Conservation (phyloP, 2,113 vertebrate species). For the Melanerpes aurifrons region DNA sequence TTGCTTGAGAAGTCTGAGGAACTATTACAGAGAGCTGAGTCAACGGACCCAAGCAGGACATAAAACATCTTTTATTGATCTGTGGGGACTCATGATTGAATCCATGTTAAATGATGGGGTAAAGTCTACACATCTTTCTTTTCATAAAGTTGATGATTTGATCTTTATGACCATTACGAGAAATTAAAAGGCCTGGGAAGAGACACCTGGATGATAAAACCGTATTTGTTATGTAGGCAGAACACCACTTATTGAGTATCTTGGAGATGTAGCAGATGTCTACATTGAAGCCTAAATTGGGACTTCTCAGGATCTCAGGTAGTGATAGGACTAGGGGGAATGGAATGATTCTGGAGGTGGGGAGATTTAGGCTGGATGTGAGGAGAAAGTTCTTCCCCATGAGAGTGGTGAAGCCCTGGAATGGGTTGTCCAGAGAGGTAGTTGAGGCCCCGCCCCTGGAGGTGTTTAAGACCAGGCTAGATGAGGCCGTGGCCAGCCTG, state of each 20-base stretch:
- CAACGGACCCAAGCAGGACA: conserved; percentile 80
- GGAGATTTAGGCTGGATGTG: too few relatives aligned
- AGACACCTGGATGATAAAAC: neutral
- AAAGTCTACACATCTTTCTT: neutral
- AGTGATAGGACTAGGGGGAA: too few relatives aligned
- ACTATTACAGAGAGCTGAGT: conserved; percentile 76
- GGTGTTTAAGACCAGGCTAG: too few relatives aligned
- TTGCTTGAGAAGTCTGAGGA: conserved; percentile 73
- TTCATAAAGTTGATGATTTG: neutral
- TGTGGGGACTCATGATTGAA: conserved; percentile 85
- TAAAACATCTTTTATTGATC: conserved; percentile 81
- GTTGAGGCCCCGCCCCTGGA: too few relatives aligned
- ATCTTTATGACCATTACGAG: neutral
- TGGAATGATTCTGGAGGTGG: too few relatives aligned
- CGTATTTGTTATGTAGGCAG: neutral
- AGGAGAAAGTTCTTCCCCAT: too few relatives aligned
- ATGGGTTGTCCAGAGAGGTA: too few relatives aligned
- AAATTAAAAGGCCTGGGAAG: neutral
- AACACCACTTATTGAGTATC: neutral
- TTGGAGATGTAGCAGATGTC: neutral
- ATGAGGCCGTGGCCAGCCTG: too few relatives aligned
- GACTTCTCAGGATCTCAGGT: too few relatives aligned
- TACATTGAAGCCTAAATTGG: neutral
- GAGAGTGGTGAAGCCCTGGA: too few relatives aligned
- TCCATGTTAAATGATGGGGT: conserved; percentile 83